Evolutionary conservation across 2,113 vertebrate species (phyloP).

Genomic region (Macrotis lagotis): DNA sequence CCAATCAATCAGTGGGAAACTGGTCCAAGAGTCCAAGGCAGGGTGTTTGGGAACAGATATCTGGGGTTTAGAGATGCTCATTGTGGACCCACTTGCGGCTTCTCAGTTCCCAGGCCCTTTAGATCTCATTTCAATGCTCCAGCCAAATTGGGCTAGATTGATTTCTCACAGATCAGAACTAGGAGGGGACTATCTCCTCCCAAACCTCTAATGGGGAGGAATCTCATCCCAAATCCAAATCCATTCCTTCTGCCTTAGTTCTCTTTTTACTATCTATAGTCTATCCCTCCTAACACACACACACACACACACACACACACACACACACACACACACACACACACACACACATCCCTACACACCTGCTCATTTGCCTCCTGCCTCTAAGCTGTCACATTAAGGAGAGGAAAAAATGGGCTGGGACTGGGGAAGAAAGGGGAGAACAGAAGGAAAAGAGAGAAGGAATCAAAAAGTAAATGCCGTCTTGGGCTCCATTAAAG

Average conservation of each 20-base stretch:
- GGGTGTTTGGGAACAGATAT: background rate
- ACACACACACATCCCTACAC: too few species aligned
- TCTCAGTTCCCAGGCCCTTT: background rate
- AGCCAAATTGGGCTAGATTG: background rate
- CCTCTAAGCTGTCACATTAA: too few species aligned
- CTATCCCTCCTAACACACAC: background rate
- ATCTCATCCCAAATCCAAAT: background rate
- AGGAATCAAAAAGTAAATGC: background rate
- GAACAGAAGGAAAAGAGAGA: background rate
- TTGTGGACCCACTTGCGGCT: background rate
- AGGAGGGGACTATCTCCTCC: background rate
- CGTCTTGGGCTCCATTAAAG: background rate
- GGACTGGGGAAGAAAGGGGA: background rate
- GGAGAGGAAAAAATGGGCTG: background rate
- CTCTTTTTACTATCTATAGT: background rate
- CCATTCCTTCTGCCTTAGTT: background rate
- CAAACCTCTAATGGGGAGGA: background rate
- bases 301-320: too few species aligned
- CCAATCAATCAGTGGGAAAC: background rate
- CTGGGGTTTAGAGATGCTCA: background rate
- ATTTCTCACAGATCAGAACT: background rate
- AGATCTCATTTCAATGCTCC: background rate
- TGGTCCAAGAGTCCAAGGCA: background rate
- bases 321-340: too few species aligned
- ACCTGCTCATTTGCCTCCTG: too few species aligned